Percentiles rank a stretch among this genome's conserved stretches.
phyloP scores from a whole-genome alignment of 2,888 invertebrate genomes.

The Lumbricus terrestris region DNA sequence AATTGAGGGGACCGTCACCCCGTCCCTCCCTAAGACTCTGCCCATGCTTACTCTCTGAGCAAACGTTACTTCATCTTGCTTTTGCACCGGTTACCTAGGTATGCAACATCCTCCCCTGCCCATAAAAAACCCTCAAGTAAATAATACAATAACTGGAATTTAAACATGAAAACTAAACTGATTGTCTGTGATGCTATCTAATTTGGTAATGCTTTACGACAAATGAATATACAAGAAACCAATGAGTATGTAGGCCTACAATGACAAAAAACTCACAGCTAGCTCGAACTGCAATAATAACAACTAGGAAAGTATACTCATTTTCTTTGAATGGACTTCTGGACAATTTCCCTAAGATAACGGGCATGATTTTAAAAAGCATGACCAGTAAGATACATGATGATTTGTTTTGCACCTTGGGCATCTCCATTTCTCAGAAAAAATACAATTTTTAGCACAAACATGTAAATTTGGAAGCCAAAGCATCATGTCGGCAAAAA shows the following conservation, averaged over 20 bases:
- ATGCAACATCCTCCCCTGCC: neutral
- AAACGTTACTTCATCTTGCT: neutral
- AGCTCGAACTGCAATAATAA: neutral
- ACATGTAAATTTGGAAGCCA: neutral
- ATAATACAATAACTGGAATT: too few relatives aligned
- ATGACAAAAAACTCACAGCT: neutral
- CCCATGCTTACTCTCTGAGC: neutral
- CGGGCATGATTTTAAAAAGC: neutral
- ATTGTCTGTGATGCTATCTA: too few relatives aligned
- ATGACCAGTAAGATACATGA: neutral
- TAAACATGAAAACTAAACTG: too few relatives aligned
- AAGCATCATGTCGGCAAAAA: neutral
- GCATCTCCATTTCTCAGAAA: neutral
- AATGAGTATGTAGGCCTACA: neutral
- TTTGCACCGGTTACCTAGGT: too few relatives aligned
- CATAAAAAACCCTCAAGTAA: too few relatives aligned
- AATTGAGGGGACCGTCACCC: too few relatives aligned
- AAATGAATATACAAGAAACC: too few relatives aligned
- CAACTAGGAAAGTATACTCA: neutral
- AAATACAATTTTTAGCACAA: neutral
- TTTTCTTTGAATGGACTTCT: neutral
- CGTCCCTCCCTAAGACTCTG: too few relatives aligned
- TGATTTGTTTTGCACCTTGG: neutral
- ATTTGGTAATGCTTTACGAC: too few relatives aligned
- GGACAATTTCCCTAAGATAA: neutral